phyloP scores from a whole-genome alignment of 2,113 vertebrate species.

The Felis chaus region DNA sequence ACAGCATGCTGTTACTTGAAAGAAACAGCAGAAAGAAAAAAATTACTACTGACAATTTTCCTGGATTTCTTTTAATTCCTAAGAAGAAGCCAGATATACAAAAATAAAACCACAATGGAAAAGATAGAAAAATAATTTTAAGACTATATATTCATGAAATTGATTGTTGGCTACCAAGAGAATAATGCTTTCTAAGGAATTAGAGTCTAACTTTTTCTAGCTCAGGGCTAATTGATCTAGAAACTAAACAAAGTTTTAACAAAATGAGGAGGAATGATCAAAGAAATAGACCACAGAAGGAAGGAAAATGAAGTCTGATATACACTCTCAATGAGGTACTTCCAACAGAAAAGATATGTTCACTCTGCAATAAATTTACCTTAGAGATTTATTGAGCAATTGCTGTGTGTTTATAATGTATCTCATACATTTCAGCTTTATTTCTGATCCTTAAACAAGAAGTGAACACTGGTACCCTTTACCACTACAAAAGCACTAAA shows the following conservation, averaged over 20 bases:
- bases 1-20: not conserved
- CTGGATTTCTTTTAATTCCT: not conserved
- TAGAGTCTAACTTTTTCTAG: not conserved
- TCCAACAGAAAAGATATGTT: not conserved
- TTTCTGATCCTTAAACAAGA: not conserved
- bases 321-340: not conserved
- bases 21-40: not conserved
- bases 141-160: not conserved
- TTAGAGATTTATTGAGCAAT: not conserved
- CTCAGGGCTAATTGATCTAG: not conserved
- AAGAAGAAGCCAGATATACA: not conserved
- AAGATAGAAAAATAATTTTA: not conserved
- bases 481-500: not conserved
- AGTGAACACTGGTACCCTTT: not conserved
- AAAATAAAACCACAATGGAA: not conserved
- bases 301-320: slow-evolving; percentile 7
- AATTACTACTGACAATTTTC: not conserved
- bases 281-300: not conserved
- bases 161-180: not conserved
- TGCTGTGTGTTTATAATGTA: not conserved
- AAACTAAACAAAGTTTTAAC: not conserved
- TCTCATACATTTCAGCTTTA: not conserved
- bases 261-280: not conserved
- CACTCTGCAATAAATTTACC: not conserved
- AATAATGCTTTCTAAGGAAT: not conserved